These are phyloP conservation scores for Lamproptera curius DNA, from an alignment of 2,888 invertebrate species.

Conservation along the genomic window DNA sequence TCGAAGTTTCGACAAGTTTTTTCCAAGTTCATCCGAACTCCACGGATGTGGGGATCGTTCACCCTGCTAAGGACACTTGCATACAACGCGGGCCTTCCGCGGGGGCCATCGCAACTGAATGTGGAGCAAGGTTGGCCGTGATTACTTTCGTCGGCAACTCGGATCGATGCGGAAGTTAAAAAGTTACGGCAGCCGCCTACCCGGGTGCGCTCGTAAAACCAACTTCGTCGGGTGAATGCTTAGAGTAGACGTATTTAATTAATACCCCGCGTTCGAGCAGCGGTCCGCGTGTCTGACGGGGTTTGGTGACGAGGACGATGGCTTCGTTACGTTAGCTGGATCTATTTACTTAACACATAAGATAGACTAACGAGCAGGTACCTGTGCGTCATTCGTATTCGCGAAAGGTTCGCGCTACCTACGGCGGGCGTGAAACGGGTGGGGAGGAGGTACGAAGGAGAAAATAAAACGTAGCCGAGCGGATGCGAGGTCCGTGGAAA, in stretches of 20 bases:
- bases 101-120: constrained; percentile 69
- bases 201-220: constrained; percentile 47
- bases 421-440: constrained; percentile 75
- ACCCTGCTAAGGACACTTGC: constrained; percentile 76
- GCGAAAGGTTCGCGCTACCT: constrained; percentile 75
- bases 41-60: constrained; percentile 76
- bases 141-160: constrained; percentile 72
- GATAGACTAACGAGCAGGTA: constrained; percentile 72
- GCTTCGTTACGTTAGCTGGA: constrained; percentile 36
- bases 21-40: constrained; percentile 74
- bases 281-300: constrained; percentile 14
- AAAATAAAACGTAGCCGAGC: constrained; percentile 76
- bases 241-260: constrained; percentile 32
- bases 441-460: constrained; percentile 76
- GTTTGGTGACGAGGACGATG: constrained; percentile 23
- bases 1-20: constrained; percentile 72
- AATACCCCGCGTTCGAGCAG: constrained; percentile 23
- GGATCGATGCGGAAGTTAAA: constrained; percentile 70
- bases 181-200: constrained; percentile 61
- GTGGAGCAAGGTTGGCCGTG: constrained; percentile 73
- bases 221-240: constrained; percentile 32
- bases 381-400: constrained; percentile 76
- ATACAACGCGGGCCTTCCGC: constrained; percentile 57
- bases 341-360: constrained; percentile 75
- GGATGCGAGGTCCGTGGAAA: constrained; percentile 75